These are phyloP conservation scores for Oscheius sp. DNA, from an alignment of 2,888 invertebrate genomes.

Conservation along the genomic window DNA sequence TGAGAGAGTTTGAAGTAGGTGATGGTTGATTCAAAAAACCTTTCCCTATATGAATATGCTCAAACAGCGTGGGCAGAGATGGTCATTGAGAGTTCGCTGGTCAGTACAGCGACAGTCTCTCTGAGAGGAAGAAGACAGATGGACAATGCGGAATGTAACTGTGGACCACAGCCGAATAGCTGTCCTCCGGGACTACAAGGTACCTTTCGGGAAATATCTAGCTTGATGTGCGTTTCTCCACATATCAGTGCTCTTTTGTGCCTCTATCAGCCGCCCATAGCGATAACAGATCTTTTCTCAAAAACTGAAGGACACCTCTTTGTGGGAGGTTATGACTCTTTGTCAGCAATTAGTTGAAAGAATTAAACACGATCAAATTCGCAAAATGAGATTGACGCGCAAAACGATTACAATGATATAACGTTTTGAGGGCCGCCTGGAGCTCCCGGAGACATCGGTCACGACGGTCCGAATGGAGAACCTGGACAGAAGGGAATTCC, in stretches of 20 bases:
- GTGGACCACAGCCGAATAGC: conserved; percentile 10
- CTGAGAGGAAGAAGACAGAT: conserved; percentile 15
- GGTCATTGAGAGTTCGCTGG: neutral
- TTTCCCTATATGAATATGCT: conserved; percentile 16
- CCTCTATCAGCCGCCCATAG: too few relatives aligned
- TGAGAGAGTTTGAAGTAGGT: conserved; percentile 26
- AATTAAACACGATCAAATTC: too few relatives aligned
- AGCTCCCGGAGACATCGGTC: conserved; percentile 3
- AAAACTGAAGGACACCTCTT: too few relatives aligned
- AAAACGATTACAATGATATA: too few relatives aligned
- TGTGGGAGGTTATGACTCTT: too few relatives aligned
- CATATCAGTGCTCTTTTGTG: too few relatives aligned
- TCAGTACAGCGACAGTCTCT: neutral
- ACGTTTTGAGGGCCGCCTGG: conserved; percentile 11
- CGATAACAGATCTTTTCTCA: too few relatives aligned
- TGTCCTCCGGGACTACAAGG: conserved; percentile 29
- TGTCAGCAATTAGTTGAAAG: too few relatives aligned
- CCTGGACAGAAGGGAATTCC: conserved; percentile 12
- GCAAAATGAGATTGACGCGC: too few relatives aligned
- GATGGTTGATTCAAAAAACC: too few relatives aligned
- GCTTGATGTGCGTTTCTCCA: too few relatives aligned
- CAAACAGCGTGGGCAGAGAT: conserved; percentile 22
- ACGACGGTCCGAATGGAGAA: conserved; percentile 8
- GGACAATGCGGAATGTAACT: conserved; percentile 24
- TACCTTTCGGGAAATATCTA: neutral